Percentiles rank a stretch among this genome's conserved stretches.
phyloP scores from a whole-genome alignment of 2,113 vertebrate genomes.

The Xenus cinereus region DNA sequence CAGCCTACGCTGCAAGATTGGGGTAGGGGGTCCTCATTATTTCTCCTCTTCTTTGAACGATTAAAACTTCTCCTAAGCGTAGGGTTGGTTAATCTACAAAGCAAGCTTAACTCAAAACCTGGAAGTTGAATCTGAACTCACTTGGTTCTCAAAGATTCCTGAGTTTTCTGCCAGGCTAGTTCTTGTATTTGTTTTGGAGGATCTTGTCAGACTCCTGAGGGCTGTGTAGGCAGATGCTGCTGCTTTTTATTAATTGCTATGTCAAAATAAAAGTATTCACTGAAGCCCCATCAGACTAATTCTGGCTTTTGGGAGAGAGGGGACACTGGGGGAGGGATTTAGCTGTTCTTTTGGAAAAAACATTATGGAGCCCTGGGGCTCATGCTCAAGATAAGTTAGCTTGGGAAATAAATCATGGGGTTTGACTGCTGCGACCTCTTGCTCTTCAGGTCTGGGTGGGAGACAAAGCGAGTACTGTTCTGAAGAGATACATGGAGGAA shows the following conservation, averaged over 20 bases:
- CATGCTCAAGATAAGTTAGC: background rate
- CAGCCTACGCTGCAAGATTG: rapidly evolving
- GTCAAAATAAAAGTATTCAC: conserved; percentile 16
- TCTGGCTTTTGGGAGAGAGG: background rate
- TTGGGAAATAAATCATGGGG: conserved; percentile 22
- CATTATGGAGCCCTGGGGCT: conserved; percentile 25
- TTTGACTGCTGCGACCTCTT: conserved; percentile 13
- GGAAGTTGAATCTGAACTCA: background rate
- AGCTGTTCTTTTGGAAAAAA: conserved; percentile 12
- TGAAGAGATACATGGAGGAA: conserved; percentile 1
- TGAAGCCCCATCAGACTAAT: background rate
- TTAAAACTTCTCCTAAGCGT: background rate
- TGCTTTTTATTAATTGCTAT: conserved; percentile 4
- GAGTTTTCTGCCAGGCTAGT: background rate
- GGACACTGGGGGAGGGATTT: background rate
- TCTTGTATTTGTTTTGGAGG: conserved; percentile 45
- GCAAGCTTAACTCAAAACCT: background rate
- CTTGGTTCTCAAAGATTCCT: background rate
- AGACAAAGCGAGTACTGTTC: conserved; percentile 53
- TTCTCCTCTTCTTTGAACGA: background rate
- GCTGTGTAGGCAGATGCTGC: conserved; percentile 21
- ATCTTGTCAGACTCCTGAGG: conserved; percentile 4
- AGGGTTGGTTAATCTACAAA: background rate
- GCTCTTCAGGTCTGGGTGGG: conserved; percentile 20
- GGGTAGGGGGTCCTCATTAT: background rate